A percentile compares a stretch with the other conserved stretches of the same genome.
phyloP scores from a whole-genome alignment of 2,113 vertebrate genomes.

The Leucopsar rothschildi region DNA sequence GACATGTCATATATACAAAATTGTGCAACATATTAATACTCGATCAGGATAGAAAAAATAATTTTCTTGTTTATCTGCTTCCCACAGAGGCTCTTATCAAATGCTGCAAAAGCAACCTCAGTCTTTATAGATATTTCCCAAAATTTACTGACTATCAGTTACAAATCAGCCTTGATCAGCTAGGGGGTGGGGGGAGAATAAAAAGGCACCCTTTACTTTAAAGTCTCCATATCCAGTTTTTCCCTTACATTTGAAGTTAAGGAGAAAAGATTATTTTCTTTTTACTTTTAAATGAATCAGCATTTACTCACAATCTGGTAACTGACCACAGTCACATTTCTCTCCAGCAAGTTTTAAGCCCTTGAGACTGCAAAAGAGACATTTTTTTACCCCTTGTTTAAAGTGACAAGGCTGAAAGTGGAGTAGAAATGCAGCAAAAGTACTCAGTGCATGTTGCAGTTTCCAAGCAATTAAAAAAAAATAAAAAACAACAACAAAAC shows the following conservation, averaged over 20 bases:
- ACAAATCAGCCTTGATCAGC: neutral
- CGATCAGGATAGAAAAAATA: neutral
- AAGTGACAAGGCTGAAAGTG: neutral
- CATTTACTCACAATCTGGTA: neutral
- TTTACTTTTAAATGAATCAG: neutral
- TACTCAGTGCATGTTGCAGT: neutral
- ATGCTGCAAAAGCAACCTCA: neutral
- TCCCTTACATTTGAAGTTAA: neutral
- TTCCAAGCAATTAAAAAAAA: neutral
- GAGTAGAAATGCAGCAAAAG: neutral
- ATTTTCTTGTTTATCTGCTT: neutral
- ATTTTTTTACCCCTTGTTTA: neutral
- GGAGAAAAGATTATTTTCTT: neutral
- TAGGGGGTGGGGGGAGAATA: rapidly evolving
- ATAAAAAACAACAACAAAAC: no score
- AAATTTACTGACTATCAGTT: neutral
- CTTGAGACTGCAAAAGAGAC: neutral
- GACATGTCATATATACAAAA: neutral
- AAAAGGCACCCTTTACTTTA: neutral
- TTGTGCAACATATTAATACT: neutral
- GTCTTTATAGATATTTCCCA: neutral
- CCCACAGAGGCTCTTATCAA: neutral
- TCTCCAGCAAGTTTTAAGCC: neutral
- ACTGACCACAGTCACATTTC: neutral
- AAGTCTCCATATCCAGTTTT: neutral